Evolutionary conservation across 2,888 invertebrate species (phyloP).

Genomic region (Eupithecia exiguata): DNA sequence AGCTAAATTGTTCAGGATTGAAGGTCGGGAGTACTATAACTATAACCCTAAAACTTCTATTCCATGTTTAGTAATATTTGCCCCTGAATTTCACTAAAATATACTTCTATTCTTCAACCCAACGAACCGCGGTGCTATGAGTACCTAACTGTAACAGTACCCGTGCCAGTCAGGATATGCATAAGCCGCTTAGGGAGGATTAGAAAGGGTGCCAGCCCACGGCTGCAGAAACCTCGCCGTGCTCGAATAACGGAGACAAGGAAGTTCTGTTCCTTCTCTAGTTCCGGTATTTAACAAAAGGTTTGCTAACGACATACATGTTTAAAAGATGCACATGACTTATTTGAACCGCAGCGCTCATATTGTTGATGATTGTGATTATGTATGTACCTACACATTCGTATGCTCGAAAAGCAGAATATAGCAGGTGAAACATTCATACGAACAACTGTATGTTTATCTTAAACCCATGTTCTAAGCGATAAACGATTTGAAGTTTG

Average conservation of each 20-base stretch:
- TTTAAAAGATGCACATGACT: too few species aligned
- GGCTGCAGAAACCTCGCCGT: constrained; percentile 26
- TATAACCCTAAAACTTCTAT: neutral
- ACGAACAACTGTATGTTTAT: too few species aligned
- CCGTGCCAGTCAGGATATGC: constrained; percentile 21
- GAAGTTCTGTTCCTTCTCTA: constrained; percentile 6
- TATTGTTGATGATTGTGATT: too few species aligned
- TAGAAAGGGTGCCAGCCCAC: constrained; percentile 21
- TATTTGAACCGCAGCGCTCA: too few species aligned
- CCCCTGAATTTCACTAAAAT: neutral
- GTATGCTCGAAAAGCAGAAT: too few species aligned
- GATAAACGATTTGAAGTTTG: too few species aligned
- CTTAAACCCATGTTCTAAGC: too few species aligned
- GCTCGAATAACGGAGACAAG: constrained; percentile 12
- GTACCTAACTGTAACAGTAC: constrained; percentile 16
- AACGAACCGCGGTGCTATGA: neutral
- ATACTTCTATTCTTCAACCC: neutral
- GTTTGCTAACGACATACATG: neutral
- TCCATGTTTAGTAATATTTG: neutral
- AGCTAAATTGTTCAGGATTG: too few species aligned
- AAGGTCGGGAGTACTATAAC: neutral
- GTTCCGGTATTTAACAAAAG: neutral
- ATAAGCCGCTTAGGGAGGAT: constrained; percentile 33
- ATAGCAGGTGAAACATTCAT: too few species aligned
- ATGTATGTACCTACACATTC: too few species aligned